phyloP scores from a whole-genome alignment of 2,888 invertebrate genomes.

The Diabrotica balteata region DNA sequence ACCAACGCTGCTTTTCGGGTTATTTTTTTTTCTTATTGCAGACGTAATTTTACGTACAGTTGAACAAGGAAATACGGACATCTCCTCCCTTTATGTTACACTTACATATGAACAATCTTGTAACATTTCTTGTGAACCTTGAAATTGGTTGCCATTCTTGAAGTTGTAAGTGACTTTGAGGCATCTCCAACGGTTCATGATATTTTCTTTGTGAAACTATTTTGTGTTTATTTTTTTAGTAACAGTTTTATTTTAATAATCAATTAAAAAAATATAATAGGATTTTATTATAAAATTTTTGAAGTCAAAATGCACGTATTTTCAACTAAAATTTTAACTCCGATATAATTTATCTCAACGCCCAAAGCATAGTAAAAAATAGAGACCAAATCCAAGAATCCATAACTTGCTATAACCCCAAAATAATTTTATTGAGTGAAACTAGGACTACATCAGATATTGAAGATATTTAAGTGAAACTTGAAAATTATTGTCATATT shows the following conservation, averaged over 20 bases:
- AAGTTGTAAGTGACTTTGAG: slow-evolving; percentile 28
- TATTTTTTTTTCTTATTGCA: slow-evolving; percentile 18
- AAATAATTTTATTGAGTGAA: too few relatives aligned
- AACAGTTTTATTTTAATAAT: slow-evolving; percentile 11
- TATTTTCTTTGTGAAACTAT: slow-evolving; percentile 23
- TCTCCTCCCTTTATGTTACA: slow-evolving; percentile 28
- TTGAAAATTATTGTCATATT: too few relatives aligned
- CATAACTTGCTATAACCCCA: too few relatives aligned
- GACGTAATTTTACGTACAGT: slow-evolving; percentile 31
- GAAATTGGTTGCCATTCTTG: slow-evolving; percentile 33
- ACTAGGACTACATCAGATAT: too few relatives aligned
- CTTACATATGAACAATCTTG: slow-evolving; percentile 27
- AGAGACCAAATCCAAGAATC: too few relatives aligned
- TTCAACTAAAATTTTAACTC: too few relatives aligned
- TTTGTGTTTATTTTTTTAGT: slow-evolving; percentile 20
- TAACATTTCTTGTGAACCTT: slow-evolving; percentile 33
- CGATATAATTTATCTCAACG: too few relatives aligned
- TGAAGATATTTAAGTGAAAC: too few relatives aligned
- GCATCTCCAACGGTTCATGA: slow-evolving; percentile 24
- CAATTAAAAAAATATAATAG: slow-evolving; percentile 11
- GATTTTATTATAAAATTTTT: slow-evolving; percentile 14
- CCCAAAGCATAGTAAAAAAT: too few relatives aligned
- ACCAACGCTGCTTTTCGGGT: slow-evolving; percentile 6
- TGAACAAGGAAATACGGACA: slow-evolving; percentile 28
- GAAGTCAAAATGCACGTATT: too few relatives aligned